Evolutionary conservation across 1,140 invertebrate genomes (phyloP).

Genomic region (Drosophila pseudoananassae): DNA sequence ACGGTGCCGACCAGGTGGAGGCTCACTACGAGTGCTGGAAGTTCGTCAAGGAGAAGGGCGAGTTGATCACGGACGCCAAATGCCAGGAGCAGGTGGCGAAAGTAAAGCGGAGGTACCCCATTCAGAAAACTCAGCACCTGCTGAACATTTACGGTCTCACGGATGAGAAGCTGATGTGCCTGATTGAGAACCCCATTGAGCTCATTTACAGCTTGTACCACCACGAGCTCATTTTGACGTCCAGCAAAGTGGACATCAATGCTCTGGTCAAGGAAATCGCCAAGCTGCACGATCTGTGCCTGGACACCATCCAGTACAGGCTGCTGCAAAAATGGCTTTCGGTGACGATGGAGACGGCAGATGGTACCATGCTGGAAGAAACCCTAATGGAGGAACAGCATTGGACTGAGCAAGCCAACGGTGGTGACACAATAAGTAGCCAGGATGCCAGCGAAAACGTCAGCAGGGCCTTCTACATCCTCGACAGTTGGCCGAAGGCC

Average conservation of each 20-base stretch:
- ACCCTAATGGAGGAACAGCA: slow-evolving; percentile 77
- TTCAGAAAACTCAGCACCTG: slow-evolving; percentile 85
- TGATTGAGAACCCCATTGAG: slow-evolving; percentile 85
- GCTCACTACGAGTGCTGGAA: slow-evolving; percentile 86
- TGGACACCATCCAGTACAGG: slow-evolving; percentile 68
- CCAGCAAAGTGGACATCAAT: slow-evolving; percentile 85
- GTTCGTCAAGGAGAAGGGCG: slow-evolving; percentile 84
- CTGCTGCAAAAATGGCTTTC: slow-evolving; percentile 79
- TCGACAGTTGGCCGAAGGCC: slow-evolving; percentile 72
- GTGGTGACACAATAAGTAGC: slow-evolving; percentile 13
- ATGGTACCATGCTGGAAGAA: slow-evolving; percentile 70
- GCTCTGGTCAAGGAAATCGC: slow-evolving; percentile 86
- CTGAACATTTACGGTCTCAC: slow-evolving; percentile 86
- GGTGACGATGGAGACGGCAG: slow-evolving; percentile 61
- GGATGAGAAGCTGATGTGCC: slow-evolving; percentile 85
- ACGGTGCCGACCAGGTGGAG: slow-evolving; percentile 86
- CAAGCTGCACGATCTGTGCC: slow-evolving; percentile 71
- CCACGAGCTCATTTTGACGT: slow-evolving; percentile 85
- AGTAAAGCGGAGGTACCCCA: slow-evolving; percentile 86
- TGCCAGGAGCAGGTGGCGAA: slow-evolving; percentile 83
- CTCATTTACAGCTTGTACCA: slow-evolving; percentile 86
- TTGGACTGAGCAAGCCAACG: slow-evolving; percentile 25
- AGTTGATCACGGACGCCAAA: slow-evolving; percentile 84
- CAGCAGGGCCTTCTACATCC: slow-evolving; percentile 74
- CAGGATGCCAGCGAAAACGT: slow-evolving; percentile 72